Base-by-base conservation (phyloP, 53 echinoderm and acorn worm species). In the Echinarachnius parma region DNA sequence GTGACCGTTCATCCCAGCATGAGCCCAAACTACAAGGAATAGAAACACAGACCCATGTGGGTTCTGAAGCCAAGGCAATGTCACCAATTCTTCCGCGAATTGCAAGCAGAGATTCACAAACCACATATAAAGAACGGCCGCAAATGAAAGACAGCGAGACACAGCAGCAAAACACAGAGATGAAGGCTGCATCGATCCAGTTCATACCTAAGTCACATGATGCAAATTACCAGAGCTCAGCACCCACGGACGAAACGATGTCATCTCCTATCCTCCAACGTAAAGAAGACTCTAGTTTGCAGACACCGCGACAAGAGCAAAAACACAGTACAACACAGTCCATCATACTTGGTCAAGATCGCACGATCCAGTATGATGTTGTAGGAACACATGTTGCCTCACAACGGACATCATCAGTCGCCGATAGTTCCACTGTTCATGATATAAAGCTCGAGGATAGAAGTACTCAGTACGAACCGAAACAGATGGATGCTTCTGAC, bases 51-150 rank as follows among this genome's bases (percentile, higher is more conserved):
- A 66, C 66, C 16, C 47, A 28, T 16, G n/a, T 66, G 66, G 28
- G 48, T 32, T 31, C 66, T 16, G 31, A 29, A n/a, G 18, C 46
- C 1, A 66, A 46, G 30, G 66, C 66, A 21, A n/a, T 48, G 27
- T 48, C 49, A 25, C 66, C 66, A 18, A 46, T 48, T 26, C 48
- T 66, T 33, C 66, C 66, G 27, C 48, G 66, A 20, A 16, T 28
- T 8, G 32, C 28, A 48, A 48, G 47, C 48, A 4, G 48, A 29
- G 29, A 28, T 20, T 1, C 30, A 21, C 66, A 66, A 48, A 66
- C 66, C 28, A 46, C 48, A 4, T 4, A 14, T 8, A 7, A 29
- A 48, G 19, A 18, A 9, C 49, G 30, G 14, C 25, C 27, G 47
- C 3, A 15, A 25, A 26, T 30, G 15, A 46, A 21, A 25, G 32